A percentile compares a stretch with the other conserved stretches of the same genome.
Conservation (phyloP, 2,113 vertebrate species). For the Sturnira hondurensis region DNA sequence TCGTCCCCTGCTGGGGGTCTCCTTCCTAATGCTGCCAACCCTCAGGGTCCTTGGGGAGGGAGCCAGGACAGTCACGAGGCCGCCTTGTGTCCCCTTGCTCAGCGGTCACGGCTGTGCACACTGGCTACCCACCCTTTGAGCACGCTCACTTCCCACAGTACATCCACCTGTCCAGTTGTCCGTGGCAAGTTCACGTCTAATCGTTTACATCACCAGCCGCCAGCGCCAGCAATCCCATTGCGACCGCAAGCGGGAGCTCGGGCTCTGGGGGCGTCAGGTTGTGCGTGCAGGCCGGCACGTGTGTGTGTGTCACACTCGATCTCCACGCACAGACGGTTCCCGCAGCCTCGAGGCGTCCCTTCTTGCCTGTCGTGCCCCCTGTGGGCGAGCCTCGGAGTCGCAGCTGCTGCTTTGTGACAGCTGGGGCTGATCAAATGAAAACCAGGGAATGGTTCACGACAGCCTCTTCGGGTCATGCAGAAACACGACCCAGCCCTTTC, state of each 20-base stretch:
- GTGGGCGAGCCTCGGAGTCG: background rate
- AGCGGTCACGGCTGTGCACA: background rate
- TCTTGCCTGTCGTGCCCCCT: background rate
- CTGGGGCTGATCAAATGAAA: background rate
- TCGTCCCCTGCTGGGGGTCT: too few relatives aligned
- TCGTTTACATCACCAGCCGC: background rate
- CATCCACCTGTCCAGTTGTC: background rate
- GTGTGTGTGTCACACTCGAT: background rate
- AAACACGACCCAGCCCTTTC: background rate
- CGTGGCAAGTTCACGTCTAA: background rate
- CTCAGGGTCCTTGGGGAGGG: background rate
- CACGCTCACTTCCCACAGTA: background rate
- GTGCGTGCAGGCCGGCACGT: background rate
- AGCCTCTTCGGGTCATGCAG: rapidly evolving
- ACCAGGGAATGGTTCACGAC: rapidly evolving
- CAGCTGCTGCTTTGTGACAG: background rate
- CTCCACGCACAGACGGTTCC: too few relatives aligned
- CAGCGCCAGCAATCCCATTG: rapidly evolving
- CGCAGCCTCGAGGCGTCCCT: background rate
- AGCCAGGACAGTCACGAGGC: background rate
- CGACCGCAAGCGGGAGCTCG: background rate
- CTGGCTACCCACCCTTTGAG: background rate
- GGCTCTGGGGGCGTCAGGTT: background rate
- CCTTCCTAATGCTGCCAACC: background rate
- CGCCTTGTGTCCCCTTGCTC: background rate